A percentile compares a stretch with the other conserved stretches of the same genome.
These are phyloP conservation scores for Formica selysi DNA, from an alignment of 1,140 invertebrate genomes.

Conservation along the genomic window DNA sequence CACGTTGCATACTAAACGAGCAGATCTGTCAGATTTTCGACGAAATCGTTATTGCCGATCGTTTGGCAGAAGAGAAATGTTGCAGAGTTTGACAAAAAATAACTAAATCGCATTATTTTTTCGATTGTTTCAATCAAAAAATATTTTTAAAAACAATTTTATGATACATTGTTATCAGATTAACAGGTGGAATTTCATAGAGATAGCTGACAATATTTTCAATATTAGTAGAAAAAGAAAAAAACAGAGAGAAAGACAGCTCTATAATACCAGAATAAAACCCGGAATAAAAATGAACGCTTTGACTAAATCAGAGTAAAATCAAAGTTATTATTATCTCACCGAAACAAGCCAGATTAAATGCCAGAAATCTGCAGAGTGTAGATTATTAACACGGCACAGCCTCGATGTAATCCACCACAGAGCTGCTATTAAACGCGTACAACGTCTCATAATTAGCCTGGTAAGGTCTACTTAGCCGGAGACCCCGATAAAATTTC, in stretches of 20 bases:
- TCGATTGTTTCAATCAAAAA: neutral
- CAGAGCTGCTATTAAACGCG: slow-evolving; percentile 49
- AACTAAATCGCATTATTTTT: neutral
- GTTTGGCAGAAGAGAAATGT: neutral
- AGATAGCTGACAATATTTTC: neutral
- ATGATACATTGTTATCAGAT: neutral
- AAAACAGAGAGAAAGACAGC: no score
- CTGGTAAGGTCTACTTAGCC: slow-evolving; percentile 71
- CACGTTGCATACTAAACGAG: slow-evolving; percentile 39
- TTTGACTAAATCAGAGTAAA: neutral
- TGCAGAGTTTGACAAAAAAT: no score
- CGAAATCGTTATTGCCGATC: neutral
- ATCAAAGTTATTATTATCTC: neutral
- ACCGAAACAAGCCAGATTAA: neutral
- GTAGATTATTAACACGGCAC: neutral
- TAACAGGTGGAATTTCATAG: neutral
- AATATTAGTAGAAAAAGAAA: no score
- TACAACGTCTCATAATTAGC: slow-evolving; percentile 64
- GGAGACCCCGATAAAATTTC: slow-evolving; percentile 61
- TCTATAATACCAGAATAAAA: no score
- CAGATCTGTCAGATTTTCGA: neutral
- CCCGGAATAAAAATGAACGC: neutral
- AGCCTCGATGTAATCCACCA: slow-evolving; percentile 42
- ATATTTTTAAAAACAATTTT: no score
- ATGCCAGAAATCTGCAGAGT: neutral